A percentile compares a stretch with the other conserved stretches of the same genome.
These are phyloP conservation scores for Ischnura elegans DNA, from an alignment of 2,888 invertebrate genomes.

Conservation along the genomic window DNA sequence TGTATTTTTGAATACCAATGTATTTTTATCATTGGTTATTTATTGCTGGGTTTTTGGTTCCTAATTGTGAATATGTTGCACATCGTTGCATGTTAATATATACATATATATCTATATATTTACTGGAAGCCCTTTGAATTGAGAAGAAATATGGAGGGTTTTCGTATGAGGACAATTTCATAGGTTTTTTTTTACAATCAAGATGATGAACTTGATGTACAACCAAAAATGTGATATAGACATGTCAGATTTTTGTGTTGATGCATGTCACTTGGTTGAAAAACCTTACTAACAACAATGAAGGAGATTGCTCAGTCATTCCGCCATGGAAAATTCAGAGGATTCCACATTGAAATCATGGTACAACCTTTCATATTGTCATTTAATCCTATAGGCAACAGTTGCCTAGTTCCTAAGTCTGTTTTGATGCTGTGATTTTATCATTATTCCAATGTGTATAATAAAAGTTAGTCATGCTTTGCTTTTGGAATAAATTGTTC, in stretches of 20 bases:
- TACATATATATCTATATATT: too few relatives aligned
- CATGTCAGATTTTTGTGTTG: slow-evolving; percentile 8
- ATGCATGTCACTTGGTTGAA: slow-evolving; percentile 17
- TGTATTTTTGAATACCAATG: slow-evolving; percentile 45
- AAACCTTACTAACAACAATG: not conserved
- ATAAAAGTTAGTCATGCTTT: slow-evolving; percentile 57
- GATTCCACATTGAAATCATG: slow-evolving; percentile 28
- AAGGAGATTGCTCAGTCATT: slow-evolving; percentile 42
- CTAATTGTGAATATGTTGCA: slow-evolving; percentile 34
- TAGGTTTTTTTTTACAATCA: not conserved
- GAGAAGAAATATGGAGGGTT: not conserved
- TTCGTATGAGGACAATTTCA: not conserved
- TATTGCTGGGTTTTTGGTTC: slow-evolving; percentile 51
- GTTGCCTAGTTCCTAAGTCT: slow-evolving; percentile 63
- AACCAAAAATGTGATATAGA: not conserved
- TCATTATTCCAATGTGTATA: slow-evolving; percentile 60
- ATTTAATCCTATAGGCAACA: slow-evolving; percentile 42
- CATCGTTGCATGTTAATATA: slow-evolving; percentile 23
- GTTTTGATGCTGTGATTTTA: slow-evolving; percentile 62
- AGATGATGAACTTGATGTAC: not conserved
- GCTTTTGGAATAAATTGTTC: slow-evolving; percentile 54
- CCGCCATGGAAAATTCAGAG: slow-evolving; percentile 23
- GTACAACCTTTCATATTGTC: slow-evolving; percentile 53
- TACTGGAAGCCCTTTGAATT: not conserved
- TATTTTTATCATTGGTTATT: slow-evolving; percentile 28